A percentile compares a stretch with the other conserved stretches of the same genome.
These are phyloP conservation scores for Cataglyphis altisquamis DNA, from an alignment of 2,888 invertebrate genomes.

Conservation along the genomic window DNA sequence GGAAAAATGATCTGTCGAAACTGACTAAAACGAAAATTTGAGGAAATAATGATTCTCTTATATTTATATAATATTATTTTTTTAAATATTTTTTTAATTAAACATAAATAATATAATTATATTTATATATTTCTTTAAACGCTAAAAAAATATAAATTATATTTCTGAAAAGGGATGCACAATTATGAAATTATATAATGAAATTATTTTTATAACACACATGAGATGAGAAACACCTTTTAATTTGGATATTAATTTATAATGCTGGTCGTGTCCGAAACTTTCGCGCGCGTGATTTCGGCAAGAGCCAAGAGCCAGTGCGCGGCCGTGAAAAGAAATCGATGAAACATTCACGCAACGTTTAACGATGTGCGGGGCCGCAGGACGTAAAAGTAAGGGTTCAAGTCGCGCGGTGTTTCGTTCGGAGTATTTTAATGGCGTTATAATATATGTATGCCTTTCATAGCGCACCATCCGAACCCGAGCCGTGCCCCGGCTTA, in stretches of 20 bases:
- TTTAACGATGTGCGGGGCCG: constrained; percentile 78
- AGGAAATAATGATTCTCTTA: background rate
- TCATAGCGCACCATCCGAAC: constrained; percentile 73
- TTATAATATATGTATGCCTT: constrained; percentile 86
- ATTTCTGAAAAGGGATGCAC: background rate
- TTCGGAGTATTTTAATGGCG: constrained; percentile 84
- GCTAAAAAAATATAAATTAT: background rate
- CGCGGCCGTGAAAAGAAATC: constrained; percentile 36
- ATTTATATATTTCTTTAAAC: background rate
- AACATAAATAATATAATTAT: background rate
- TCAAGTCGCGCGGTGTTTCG: constrained; percentile 78
- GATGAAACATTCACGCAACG: constrained; percentile 69
- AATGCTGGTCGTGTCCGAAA: background rate
- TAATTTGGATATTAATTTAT: background rate
- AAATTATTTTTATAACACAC: background rate
- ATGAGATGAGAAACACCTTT: background rate
- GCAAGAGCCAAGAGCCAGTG: background rate
- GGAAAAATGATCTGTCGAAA: background rate
- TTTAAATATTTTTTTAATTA: background rate
- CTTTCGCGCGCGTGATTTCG: background rate
- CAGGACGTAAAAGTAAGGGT: constrained; percentile 81
- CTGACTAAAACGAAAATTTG: background rate
- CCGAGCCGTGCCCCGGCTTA: constrained; percentile 65
- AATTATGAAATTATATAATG: background rate
- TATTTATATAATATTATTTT: background rate